Evolutionary conservation across 2,888 invertebrate genomes (phyloP).

Genomic region (Hypselothyrea guttata): DNA sequence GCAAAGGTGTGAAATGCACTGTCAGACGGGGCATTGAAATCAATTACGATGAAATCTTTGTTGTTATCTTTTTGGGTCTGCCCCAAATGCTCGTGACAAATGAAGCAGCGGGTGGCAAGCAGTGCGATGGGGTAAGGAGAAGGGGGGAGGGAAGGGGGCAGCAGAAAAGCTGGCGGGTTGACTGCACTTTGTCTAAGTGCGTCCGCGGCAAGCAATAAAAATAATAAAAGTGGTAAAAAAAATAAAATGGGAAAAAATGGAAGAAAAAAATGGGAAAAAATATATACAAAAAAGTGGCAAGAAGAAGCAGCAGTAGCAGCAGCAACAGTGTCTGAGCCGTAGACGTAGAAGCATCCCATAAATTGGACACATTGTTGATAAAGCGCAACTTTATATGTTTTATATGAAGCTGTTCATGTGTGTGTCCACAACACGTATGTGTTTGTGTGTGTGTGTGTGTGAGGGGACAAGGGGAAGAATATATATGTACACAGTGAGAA

Average conservation of each 20-base stretch:
- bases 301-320: background rate
- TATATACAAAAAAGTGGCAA: background rate
- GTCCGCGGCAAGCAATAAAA: conserved; percentile 57
- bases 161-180: conserved; percentile 31
- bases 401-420: conserved; percentile 68
- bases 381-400: conserved; percentile 73
- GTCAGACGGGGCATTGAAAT: conserved; percentile 34
- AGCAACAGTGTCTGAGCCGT: conserved; percentile 18
- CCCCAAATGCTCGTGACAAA: conserved; percentile 52
- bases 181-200: conserved; percentile 62
- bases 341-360: conserved; percentile 48
- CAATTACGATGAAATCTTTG: conserved; percentile 61
- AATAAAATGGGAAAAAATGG: background rate
- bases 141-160: too few species aligned
- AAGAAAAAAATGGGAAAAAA: background rate
- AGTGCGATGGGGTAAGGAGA: background rate
- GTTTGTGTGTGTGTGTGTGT: too few species aligned
- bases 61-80: conserved; percentile 61
- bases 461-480: background rate
- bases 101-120: conserved; percentile 25
- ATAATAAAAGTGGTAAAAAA: conserved; percentile 41
- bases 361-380: conserved; percentile 75
- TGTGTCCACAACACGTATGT: conserved; percentile 15
- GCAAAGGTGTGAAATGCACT: too few species aligned
- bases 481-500: too few species aligned